These are phyloP conservation scores for Pelagia noctiluca DNA, from an alignment of 30 jellyfish, hydroid and myxozoan genomes.

Conservation along the genomic window DNA sequence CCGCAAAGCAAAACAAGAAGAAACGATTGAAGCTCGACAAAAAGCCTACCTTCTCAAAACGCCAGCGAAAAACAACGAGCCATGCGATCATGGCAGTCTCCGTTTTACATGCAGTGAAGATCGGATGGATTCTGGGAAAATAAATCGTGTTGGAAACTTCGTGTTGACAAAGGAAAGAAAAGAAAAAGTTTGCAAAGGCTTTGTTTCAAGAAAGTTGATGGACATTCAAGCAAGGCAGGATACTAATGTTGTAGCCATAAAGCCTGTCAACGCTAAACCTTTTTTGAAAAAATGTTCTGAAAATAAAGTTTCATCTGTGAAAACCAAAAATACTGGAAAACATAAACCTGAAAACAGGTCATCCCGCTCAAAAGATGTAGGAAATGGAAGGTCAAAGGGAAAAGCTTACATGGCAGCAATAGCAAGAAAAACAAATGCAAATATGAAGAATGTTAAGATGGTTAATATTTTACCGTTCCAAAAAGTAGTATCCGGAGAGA, in stretches of 20 bases:
- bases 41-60: constrained; percentile 9
- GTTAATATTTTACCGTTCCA: constrained; percentile 39
- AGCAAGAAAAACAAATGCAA: not conserved
- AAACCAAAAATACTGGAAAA: not conserved
- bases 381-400: constrained; percentile 3
- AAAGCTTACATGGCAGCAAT: not conserved
- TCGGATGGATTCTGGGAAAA: no score
- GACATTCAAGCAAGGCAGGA: no score
- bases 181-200: constrained; percentile 38
- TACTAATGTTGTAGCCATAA: no score
- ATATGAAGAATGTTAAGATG: constrained; percentile 8
- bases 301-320: no score
- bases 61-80: not conserved
- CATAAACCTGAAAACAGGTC: not conserved
- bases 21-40: not conserved
- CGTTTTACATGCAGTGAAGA: no score
- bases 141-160: constrained; percentile 47
- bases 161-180: constrained; percentile 22
- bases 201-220: constrained; percentile 19
- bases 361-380: not conserved
- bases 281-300: no score
- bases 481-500: not conserved
- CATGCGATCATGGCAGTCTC: constrained; percentile 16
- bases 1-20: not conserved
- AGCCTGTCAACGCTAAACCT: no score